These are phyloP conservation scores for Bufo bufo DNA, from an alignment of 2,113 vertebrate species.

Conservation along the genomic window DNA sequence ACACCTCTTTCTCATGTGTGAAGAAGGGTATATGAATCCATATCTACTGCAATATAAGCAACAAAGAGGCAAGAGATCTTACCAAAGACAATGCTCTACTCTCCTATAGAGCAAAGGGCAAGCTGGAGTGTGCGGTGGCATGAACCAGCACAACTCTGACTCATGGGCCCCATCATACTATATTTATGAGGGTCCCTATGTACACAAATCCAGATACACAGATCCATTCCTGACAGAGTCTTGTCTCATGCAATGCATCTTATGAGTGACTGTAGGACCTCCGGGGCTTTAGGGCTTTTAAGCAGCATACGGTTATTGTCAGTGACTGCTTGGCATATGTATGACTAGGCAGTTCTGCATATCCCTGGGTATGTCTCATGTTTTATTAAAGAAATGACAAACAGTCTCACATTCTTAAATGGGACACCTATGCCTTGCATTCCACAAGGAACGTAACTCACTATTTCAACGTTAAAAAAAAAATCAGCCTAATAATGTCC, in stretches of 20 bases:
- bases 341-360: background rate
- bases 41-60: background rate
- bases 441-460: slow-evolving; percentile 13
- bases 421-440: slow-evolving; percentile 35
- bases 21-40: background rate
- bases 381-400: slow-evolving; percentile 29
- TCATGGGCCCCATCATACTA: too few species aligned
- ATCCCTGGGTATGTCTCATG: background rate
- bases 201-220: too few species aligned
- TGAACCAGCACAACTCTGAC: background rate
- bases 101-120: background rate
- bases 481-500: slow-evolving; percentile 46
- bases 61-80: background rate
- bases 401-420: background rate
- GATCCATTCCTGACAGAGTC: too few species aligned
- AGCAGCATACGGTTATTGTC: background rate
- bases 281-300: background rate
- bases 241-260: background rate
- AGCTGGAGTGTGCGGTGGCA: background rate
- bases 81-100: background rate
- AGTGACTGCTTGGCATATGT: background rate
- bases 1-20: background rate
- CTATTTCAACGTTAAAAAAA: slow-evolving; percentile 31
- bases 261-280: background rate
- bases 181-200: too few species aligned